Conservation (phyloP, 1,140 invertebrate genomes). For the Zelostemma sp. region DNA sequence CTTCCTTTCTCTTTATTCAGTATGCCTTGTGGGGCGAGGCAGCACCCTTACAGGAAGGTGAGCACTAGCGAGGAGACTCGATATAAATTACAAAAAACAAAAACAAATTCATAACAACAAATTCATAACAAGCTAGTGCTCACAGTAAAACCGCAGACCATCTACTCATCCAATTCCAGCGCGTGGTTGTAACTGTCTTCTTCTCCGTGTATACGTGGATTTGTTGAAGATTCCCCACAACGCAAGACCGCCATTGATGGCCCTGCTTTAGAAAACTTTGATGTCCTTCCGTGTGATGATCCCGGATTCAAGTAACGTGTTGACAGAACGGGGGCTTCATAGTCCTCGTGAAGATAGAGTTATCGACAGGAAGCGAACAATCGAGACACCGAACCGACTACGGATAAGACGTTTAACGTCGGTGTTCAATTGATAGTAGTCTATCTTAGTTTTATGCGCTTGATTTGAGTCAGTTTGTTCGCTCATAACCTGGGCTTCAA, state of each 20-base stretch:
- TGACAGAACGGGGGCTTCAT: neutral
- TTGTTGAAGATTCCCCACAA: neutral
- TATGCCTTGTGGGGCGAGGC: too few species aligned
- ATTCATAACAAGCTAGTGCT: too few species aligned
- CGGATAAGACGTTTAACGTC: neutral
- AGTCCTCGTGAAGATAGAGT: conserved; percentile 10
- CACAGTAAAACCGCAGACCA: too few species aligned
- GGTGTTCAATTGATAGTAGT: neutral
- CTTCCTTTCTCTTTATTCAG: too few species aligned
- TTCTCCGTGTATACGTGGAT: neutral
- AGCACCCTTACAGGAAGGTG: too few species aligned
- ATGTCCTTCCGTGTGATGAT: neutral
- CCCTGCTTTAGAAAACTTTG: neutral
- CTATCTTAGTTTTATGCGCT: neutral
- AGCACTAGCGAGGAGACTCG: too few species aligned
- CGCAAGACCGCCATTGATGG: neutral
- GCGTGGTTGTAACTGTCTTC: neutral
- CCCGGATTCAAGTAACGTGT: neutral
- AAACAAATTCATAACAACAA: too few species aligned
- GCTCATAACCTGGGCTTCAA: conserved; percentile 19
- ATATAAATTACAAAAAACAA: too few species aligned
- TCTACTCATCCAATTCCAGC: too few species aligned
- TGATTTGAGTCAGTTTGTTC: neutral
- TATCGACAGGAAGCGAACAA: neutral
- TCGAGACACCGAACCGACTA: neutral